Evolutionary conservation across 2,797 vertebrate species (phyloP).

Genomic region (Sebastes cheni): DNA sequence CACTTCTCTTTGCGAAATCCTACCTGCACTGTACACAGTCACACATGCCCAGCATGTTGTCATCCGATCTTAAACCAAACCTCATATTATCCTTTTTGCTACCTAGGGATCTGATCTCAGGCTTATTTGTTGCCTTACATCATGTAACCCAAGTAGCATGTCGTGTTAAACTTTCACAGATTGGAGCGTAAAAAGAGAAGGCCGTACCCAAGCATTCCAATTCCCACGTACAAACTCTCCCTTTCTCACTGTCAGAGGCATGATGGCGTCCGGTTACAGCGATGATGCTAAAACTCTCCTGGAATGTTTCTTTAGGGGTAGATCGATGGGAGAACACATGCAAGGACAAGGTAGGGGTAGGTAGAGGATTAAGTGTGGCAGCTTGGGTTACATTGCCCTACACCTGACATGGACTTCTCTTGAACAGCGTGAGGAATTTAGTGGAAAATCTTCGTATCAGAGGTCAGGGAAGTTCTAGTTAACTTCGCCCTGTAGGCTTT

Average conservation of each 20-base stretch:
- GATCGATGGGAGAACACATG: constrained; percentile 57
- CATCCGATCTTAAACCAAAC: background rate
- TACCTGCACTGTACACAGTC: background rate
- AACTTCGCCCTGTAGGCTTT: background rate
- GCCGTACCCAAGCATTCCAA: constrained; percentile 8
- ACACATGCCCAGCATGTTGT: background rate
- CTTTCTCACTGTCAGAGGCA: constrained; percentile 40
- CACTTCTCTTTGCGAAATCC: background rate
- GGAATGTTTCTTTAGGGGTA: constrained; percentile 79
- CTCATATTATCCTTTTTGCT: background rate
- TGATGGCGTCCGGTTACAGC: constrained; percentile 60
- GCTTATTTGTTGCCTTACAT: constrained; percentile 36
- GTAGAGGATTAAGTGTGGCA: constrained; percentile 53
- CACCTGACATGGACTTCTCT: constrained; percentile 52
- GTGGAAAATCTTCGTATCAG: constrained; percentile 26
- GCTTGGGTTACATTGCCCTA: constrained; percentile 50
- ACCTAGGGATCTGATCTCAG: background rate
- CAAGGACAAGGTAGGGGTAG: constrained; percentile 64
- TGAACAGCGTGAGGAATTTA: constrained; percentile 29
- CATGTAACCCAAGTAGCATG: constrained; percentile 37
- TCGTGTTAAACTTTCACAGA: constrained; percentile 31
- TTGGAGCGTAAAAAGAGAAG: background rate
- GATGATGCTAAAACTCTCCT: constrained; percentile 48
- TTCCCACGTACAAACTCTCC: constrained; percentile 41
- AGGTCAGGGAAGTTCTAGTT: constrained; percentile 15